Evolutionary conservation across 2,888 invertebrate genomes (phyloP), one percentile per base, ranked within the genome.

Genomic region (Polydrusus tereticollis): DNA sequence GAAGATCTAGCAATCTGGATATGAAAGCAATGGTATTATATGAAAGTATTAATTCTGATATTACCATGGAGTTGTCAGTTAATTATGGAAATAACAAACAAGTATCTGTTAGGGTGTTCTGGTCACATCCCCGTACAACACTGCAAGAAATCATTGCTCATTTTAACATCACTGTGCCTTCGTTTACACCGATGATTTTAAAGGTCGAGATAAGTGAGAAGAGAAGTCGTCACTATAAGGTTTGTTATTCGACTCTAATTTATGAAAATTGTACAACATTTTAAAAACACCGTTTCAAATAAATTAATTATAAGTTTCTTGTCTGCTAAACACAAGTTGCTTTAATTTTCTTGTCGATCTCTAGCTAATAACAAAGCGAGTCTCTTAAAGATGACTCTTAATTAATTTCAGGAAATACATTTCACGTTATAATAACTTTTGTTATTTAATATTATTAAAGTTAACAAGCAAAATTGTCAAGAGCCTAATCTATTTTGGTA

Each of bases 91-190:
- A 88, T 43, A 87, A 88, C 75, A 88, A 91, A 80, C 90, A 91
- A 81, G 88, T 90, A 14, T 87, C 87, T 1, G 83, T 89, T 0
- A 83, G 87, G 0, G 84, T 90, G 58, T 89, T 87, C 81, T 83
- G 92, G 82, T 88, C 87, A 18, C 88, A 90, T 77, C 94, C 94
- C 0, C 88, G 91, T 0, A 90, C 91, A 0, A 88, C 88, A 0
- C 87, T 92, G 52, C 87, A 93, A 77, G 89, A 89, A 18, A 83
- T 93, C 52, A 93, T 94, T 82, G 90, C 90, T 0, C 90, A 90
- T 74, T 85, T 93, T 12, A 94, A 94, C 82, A 86, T 94, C 62
- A 92, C 93, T 0, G 87, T 94, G 50, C 94, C 94, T 0, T 90
- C 91, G 0, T 88, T 93, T 75, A 90, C 90, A 66, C 93, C 94